Base-by-base conservation (phyloP, 2,797 vertebrate species). In the Rhinichthys osculus region DNA sequence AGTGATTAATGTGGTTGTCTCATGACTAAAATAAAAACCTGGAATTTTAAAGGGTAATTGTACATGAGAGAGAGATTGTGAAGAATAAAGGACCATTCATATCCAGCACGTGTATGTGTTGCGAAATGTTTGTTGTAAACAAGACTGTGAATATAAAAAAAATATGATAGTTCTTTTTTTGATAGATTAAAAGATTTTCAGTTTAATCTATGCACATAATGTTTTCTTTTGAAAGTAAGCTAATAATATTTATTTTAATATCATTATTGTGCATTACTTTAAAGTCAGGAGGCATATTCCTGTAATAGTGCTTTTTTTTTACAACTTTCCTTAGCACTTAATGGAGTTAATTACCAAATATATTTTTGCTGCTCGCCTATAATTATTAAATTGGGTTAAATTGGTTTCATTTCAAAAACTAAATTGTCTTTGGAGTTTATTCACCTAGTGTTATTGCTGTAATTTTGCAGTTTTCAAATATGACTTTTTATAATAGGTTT, bases 1-100 rank as follows among this genome's bases (percentile, higher is more conserved):
- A 42, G 10, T 73, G 66, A 72, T 79, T 81, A 73, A 85, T 73
- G 42, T 59, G 44, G 42, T 38, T 78, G 67, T 71, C 52, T 70
- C 64, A 47, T 85, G 77, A 71, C 40, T 57, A 76, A 83, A 86
- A 69, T 83, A 67, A 79, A 78, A 66, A n/a, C 23, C 30, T 64
- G n/a, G 64, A 13, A 33, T 76, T 83, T 74, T 69, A 59, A 79
- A 82, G 71, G 80, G 5, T 40, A 57, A 69, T 52, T 47, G 52
- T 81, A 74, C 4, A 1, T 30, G 47, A 44, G 38, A 82, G 17
- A 82, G 38, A n/a, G 9, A 40, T 17, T 19, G 80, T n/a, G 35
- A 81, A 38, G 9, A 72, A 81, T 70, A 54, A 81, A 67, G 67
- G 47, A 27, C 33, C 50, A 54, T 82, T 82, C 67, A 57, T 19